phyloP scores from a whole-genome alignment of 2,888 invertebrate species.

The Stenchaetothrips biformis region DNA sequence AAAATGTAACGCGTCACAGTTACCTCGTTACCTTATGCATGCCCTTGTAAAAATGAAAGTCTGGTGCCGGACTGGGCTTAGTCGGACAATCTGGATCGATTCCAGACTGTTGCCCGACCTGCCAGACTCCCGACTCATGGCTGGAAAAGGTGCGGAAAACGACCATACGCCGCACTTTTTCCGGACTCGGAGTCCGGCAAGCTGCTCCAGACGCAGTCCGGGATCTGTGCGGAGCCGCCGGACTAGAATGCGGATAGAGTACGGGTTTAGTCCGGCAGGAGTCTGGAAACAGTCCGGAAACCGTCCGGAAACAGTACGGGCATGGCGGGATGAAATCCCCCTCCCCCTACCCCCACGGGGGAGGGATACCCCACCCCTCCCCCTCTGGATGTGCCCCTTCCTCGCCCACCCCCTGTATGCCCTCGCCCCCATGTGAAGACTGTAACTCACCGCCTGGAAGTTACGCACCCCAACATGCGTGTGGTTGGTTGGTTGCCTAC shows the following conservation, averaged over 20 bases:
- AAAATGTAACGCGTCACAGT: too few species aligned
- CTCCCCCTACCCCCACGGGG: neutral
- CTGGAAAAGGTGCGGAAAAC: slow-evolving; percentile 1
- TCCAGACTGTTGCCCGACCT: neutral
- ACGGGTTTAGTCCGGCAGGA: neutral
- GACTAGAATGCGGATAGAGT: neutral
- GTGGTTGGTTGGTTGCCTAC: slow-evolving; percentile 1
- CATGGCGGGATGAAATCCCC: neutral
- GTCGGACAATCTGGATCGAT: neutral
- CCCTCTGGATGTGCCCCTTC: too few species aligned
- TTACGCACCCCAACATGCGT: neutral
- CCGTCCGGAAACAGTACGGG: neutral
- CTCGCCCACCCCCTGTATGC: neutral
- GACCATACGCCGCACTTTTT: neutral
- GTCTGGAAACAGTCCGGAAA: neutral
- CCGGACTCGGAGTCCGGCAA: neutral
- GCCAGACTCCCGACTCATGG: neutral
- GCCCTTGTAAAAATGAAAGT: neutral
- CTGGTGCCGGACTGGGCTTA: neutral
- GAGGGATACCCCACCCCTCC: too few species aligned
- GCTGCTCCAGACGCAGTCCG: neutral
- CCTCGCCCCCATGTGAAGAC: neutral
- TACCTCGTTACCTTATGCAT: too few species aligned
- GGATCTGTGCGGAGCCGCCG: neutral
- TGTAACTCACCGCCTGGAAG: neutral